Evolutionary conservation across 2,797 vertebrate genomes (phyloP).

Genomic region (Zalophus californianus): DNA sequence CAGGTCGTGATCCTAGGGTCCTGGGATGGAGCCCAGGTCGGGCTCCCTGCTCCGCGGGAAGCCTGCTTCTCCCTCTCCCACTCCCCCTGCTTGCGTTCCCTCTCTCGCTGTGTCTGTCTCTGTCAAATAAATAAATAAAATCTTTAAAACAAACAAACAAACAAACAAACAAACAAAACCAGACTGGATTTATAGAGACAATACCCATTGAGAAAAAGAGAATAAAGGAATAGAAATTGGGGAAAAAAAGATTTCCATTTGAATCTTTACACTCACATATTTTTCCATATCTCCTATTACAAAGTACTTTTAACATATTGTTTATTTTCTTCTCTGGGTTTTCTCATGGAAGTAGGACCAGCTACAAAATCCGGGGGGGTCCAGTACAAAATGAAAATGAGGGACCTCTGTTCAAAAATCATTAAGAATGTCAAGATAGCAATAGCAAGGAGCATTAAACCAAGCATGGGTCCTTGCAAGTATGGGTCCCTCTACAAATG

Average conservation of each 20-base stretch:
- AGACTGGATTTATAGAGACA: neutral
- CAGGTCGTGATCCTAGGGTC: no score
- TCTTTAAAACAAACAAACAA: no score
- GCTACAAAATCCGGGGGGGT: neutral
- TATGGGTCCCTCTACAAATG: fast-evolving
- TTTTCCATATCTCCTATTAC: neutral
- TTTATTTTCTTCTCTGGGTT: neutral
- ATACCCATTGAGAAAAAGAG: neutral
- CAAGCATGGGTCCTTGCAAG: neutral
- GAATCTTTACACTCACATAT: neutral
- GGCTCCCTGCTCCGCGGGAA: no score
- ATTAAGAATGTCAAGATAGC: neutral
- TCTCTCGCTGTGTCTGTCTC: no score
- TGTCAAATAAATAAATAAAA: no score
- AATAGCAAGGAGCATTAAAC: neutral
- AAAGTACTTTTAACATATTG: neutral
- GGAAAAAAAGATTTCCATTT: slow-evolving; percentile 10
- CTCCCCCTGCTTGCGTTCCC: no score
- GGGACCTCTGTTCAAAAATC: neutral
- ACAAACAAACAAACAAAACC: no score
- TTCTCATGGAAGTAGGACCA: neutral
- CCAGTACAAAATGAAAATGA: slow-evolving; percentile 26
- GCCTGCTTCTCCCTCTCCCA: no score
- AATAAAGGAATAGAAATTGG: neutral
- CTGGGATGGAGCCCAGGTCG: no score